Base-by-base conservation (phyloP, 2,888 invertebrate genomes). In the Rotaria magnacalcarata region DNA sequence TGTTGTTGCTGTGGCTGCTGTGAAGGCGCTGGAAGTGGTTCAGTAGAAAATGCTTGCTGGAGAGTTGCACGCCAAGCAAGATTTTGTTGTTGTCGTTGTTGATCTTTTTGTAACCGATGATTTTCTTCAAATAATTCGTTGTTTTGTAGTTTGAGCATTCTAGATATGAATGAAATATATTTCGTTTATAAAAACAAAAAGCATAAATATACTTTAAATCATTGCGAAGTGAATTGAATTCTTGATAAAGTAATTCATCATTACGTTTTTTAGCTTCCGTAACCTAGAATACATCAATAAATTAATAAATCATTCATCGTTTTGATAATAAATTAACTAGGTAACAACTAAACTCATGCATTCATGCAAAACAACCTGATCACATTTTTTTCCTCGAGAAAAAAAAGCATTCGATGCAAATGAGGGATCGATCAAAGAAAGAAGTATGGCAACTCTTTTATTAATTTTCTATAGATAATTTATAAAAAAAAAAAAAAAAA, bases 121-220 rank as follows among this genome's bases (percentile, higher is more conserved):
- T 85, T 85, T 50, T 54, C 74, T 58, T 85, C 84, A 56, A 85
- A 58, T n/a, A 85, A 50, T 84, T 85, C 84, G 84, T 75, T 50
- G 50, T 85, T 85, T 84, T 60, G 47, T 50, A 60, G 84, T 84
- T 85, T 85, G 11, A 85, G 47, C 60, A 50, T 60, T 84, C 85
- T 85, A 27, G 34, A n/a, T 50, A 84, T 16, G 0, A 52, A 52
- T 16, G 50, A 50, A 52, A 3, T 14, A 47, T 10, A 4, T 47
- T 11, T 10, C 7, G 5, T 10, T 11, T 10, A 47, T 47, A 52
- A 52, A 16, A 52, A 50, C 50, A 50, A 50, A 52, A 52, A 14
- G 52, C 52, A 16, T 52, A 67, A 67, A 67, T 67, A 67, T 67
- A 67, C 67, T 67, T 67, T 19, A 67, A 34, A 34, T 67, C 67